These are phyloP conservation scores for Fistularia tabacaria DNA, from an alignment of 2,797 vertebrate genomes.

Conservation along the genomic window DNA sequence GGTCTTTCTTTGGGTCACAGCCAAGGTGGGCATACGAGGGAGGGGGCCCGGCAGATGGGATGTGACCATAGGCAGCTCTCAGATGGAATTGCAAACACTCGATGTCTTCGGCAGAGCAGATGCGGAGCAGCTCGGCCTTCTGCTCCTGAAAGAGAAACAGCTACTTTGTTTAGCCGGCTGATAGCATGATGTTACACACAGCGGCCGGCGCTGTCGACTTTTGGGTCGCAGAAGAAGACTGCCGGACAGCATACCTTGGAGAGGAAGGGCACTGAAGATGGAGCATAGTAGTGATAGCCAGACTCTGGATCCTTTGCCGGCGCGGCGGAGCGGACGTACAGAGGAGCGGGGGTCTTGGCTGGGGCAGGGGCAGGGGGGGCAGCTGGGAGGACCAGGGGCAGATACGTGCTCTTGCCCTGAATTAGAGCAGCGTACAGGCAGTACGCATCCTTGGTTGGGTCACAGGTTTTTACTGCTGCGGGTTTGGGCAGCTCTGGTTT, in stretches of 20 bases:
- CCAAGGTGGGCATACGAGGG: constrained; percentile 77
- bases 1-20: constrained; percentile 74
- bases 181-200: background rate
- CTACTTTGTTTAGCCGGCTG: background rate
- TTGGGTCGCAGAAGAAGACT: background rate
- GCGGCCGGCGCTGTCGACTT: no score
- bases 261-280: constrained; percentile 61
- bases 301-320: constrained; percentile 52
- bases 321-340: constrained; percentile 47
- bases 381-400: constrained; percentile 54
- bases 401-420: constrained; percentile 68
- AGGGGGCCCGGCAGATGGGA: constrained; percentile 46
- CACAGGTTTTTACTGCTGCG: constrained; percentile 72
- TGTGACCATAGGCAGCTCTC: constrained; percentile 71
- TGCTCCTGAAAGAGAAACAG: constrained; percentile 55
- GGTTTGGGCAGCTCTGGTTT: constrained; percentile 66
- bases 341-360: constrained; percentile 49
- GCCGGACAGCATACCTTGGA: constrained; percentile 51
- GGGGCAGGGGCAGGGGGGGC: constrained; percentile 50
- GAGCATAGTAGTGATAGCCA: constrained; percentile 68
- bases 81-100: constrained; percentile 81
- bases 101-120: constrained; percentile 72
- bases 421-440: constrained; percentile 69
- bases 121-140: constrained; percentile 74
- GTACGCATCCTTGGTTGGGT: constrained; percentile 75